phyloP scores from a whole-genome alignment of 2,113 vertebrate species.

The Parus major region DNA sequence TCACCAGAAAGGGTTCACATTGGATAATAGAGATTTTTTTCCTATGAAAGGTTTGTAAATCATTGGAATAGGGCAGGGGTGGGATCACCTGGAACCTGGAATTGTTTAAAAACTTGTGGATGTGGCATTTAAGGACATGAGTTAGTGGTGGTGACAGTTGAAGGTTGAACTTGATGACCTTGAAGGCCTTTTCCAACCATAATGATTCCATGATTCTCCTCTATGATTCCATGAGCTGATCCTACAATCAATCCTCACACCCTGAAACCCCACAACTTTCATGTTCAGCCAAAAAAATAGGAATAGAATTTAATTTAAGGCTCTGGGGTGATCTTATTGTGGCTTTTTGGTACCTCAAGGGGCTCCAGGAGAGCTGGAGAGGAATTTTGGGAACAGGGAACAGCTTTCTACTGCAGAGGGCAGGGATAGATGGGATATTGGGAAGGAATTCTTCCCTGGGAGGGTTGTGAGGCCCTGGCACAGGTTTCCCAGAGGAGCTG shows the following conservation, averaged over 20 bases:
- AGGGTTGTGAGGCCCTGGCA: accelerated
- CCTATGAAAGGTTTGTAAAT: not conserved
- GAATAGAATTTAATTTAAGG: not conserved
- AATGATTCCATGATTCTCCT: accelerated
- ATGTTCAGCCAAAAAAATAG: not conserved
- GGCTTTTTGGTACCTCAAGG: not conserved
- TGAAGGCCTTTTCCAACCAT: not conserved
- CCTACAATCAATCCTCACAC: not conserved
- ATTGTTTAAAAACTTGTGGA: not conserved
- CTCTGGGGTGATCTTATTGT: not conserved
- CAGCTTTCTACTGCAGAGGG: not conserved
- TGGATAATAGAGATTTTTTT: not conserved
- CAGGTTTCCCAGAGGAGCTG: accelerated
- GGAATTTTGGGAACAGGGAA: not conserved
- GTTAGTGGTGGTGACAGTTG: no score
- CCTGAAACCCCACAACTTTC: not conserved
- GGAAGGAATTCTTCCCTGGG: accelerated
- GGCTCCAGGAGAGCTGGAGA: not conserved
- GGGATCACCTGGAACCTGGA: not conserved
- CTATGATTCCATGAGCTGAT: not conserved
- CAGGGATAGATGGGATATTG: not conserved
- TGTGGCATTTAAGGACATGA: no score
- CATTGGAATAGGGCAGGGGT: not conserved
- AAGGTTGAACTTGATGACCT: no score
- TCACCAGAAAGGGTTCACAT: not conserved